Evolutionary conservation across 2,888 invertebrate species (phyloP).

Genomic region (Pachydiplax longipennis): DNA sequence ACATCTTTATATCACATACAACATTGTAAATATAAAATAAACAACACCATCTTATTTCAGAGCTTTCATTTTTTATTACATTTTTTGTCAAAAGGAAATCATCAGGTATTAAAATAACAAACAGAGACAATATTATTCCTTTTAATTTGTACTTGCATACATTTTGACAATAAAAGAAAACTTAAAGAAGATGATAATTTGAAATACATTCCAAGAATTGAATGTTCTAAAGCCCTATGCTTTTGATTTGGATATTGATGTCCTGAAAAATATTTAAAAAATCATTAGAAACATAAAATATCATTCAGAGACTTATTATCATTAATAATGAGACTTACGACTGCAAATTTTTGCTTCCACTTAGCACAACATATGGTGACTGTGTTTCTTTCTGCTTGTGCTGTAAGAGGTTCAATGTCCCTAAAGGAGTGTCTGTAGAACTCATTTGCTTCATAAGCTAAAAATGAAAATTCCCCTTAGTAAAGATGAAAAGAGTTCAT

Average conservation of each 20-base stretch:
- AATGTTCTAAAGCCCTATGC: neutral
- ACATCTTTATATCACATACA: too few relatives aligned
- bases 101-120: neutral
- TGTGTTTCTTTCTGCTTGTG: slow-evolving; percentile 96
- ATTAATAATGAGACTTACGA: slow-evolving; percentile 59
- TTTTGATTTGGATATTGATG: slow-evolving; percentile 31
- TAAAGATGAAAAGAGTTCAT: slow-evolving; percentile 13
- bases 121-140: neutral
- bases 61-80: too few relatives aligned
- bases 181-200: neutral
- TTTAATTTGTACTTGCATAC: slow-evolving; percentile 38
- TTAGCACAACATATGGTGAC: slow-evolving; percentile 90
- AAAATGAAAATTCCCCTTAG: slow-evolving; percentile 50
- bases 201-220: neutral
- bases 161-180: neutral
- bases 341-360: slow-evolving; percentile 81
- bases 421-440: slow-evolving; percentile 95
- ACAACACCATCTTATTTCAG: too few relatives aligned
- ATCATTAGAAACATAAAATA: neutral
- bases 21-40: too few relatives aligned
- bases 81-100: too few relatives aligned
- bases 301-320: neutral
- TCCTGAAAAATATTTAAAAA: neutral
- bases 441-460: slow-evolving; percentile 97
- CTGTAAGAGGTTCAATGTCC: slow-evolving; percentile 91